Evolutionary conservation across 2,888 invertebrate genomes (phyloP), one percentile per base, ranked within the genome.

Genomic region (Aphidius colemani): DNA sequence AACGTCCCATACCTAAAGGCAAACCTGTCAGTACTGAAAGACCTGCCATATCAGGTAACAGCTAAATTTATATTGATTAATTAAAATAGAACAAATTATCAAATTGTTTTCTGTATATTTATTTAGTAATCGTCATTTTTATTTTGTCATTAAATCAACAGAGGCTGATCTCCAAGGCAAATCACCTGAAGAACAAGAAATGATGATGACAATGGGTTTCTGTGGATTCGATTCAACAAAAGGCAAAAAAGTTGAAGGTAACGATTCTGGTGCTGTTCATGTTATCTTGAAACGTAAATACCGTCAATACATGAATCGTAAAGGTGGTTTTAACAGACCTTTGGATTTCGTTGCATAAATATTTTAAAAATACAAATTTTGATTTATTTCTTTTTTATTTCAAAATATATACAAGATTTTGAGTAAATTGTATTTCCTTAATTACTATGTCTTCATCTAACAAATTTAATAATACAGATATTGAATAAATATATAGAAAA

Each of bases 261-360:
- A 98, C 80, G 94, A 96, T 74, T 90, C 90, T 61, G 96, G 96
- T n/a, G 93, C 91, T 41, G 96, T 97, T 69, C 97, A 98, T 82
- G 95, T 98, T 64, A 95, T 96, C 68, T 87, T 97, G 66, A 97
- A 98, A 85, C 86, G 98, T 74, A 95, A 97, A 84, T 98, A 97
- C 83, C 90, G 98, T 74, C 98, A 99, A 84, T 99, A 99, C 81
- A 99, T 99, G 99, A 99, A 99, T 84, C 88, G 99, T 68, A 96
- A 97, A 84, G 99, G 99, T 69, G 99, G 98, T 62, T 99, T 99
- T 84, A 99, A 99, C 84, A 87, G 98, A 79, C 98, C 98, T 49
- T 85, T 99, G 70, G 98, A 99, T 84, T 96, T 96, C 85, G 96
- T 98, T 70, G 95, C 96, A 70, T 95, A 86, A 83, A 58, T 11